phyloP scores from a whole-genome alignment of 2,888 invertebrate species.

The Caenorhabditis becei region DNA sequence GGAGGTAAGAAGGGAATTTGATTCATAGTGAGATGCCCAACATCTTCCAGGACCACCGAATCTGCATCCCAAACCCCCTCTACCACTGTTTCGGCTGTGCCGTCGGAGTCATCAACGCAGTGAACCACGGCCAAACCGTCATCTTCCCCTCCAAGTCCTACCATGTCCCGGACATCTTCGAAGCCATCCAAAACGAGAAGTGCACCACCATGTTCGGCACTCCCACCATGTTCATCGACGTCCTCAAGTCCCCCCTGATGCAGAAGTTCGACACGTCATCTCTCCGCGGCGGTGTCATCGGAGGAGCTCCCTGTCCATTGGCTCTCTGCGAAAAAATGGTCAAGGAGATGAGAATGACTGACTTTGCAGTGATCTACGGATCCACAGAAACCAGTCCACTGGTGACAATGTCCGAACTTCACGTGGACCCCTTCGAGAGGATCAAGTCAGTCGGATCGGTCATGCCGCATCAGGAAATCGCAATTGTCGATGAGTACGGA shows the following conservation, averaged over 20 bases:
- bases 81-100: conserved; percentile 88
- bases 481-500: conserved; percentile 58
- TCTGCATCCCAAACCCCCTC: conserved; percentile 78
- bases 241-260: conserved; percentile 81
- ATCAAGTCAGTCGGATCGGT: conserved; percentile 84
- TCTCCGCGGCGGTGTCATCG: conserved; percentile 82
- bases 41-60: conserved; percentile 63
- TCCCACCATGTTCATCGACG: conserved; percentile 84
- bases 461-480: conserved; percentile 84
- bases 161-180: conserved; percentile 86
- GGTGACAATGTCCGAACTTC: conserved; percentile 83
- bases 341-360: conserved; percentile 81
- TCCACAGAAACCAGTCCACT: conserved; percentile 82
- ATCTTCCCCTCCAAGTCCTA: conserved; percentile 83
- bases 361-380: conserved; percentile 70
- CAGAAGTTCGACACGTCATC: conserved; percentile 82
- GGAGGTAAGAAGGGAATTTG: conserved; percentile 46
- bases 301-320: conserved; percentile 87
- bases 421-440: conserved; percentile 83
- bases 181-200: conserved; percentile 86
- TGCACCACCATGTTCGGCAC: conserved; percentile 83
- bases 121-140: conserved; percentile 83
- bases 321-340: conserved; percentile 83
- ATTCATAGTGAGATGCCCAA: too few relatives aligned
- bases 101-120: conserved; percentile 85